A percentile compares a stretch with the other conserved stretches of the same genome.
phyloP scores from a whole-genome alignment of 2,888 invertebrate species.

The Gymnoscelis rufifasciata region DNA sequence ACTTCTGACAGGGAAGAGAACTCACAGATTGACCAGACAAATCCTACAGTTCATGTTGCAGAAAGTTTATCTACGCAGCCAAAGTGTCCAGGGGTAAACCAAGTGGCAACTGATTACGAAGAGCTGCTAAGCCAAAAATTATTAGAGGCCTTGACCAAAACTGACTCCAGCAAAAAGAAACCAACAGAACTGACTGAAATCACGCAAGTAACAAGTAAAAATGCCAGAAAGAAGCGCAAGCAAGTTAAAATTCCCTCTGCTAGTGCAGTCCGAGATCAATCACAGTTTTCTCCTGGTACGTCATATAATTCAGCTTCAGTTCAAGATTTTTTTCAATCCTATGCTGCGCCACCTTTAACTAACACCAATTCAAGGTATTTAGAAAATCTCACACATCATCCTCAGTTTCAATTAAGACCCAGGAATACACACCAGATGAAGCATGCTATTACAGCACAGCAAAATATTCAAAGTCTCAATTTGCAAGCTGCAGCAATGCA shows the following conservation, averaged over 20 bases:
- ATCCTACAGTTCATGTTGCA: background rate
- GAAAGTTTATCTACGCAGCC: background rate
- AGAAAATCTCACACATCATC: slow-evolving; percentile 60
- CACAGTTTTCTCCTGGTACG: slow-evolving; percentile 17
- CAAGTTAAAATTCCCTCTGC: slow-evolving; percentile 40
- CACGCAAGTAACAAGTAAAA: slow-evolving; percentile 41
- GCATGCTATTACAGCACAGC: slow-evolving; percentile 14
- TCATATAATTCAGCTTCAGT: slow-evolving; percentile 37
- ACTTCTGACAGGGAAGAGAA: slow-evolving; percentile 38
- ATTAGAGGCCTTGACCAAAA: slow-evolving; percentile 29
- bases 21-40: slow-evolving; percentile 26
- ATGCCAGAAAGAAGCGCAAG: slow-evolving; percentile 54
- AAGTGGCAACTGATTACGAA: slow-evolving; percentile 2
- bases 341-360: slow-evolving; percentile 53
- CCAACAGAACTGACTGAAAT: slow-evolving; percentile 21
- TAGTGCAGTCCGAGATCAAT: slow-evolving; percentile 25
- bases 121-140: slow-evolving; percentile 12
- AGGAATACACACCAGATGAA: slow-evolving; percentile 27
- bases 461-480: slow-evolving; percentile 14
- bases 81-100: slow-evolving; percentile 6
- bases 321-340: slow-evolving; percentile 50
- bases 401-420: slow-evolving; percentile 54
- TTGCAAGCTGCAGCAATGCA: slow-evolving; percentile 15
- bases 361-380: slow-evolving; percentile 55
- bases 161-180: slow-evolving; percentile 32